A percentile compares a stretch with the other conserved stretches of the same genome.
These are phyloP conservation scores for Drosophila kambysellisi DNA, from an alignment of 2,888 invertebrate species.

Conservation along the genomic window DNA sequence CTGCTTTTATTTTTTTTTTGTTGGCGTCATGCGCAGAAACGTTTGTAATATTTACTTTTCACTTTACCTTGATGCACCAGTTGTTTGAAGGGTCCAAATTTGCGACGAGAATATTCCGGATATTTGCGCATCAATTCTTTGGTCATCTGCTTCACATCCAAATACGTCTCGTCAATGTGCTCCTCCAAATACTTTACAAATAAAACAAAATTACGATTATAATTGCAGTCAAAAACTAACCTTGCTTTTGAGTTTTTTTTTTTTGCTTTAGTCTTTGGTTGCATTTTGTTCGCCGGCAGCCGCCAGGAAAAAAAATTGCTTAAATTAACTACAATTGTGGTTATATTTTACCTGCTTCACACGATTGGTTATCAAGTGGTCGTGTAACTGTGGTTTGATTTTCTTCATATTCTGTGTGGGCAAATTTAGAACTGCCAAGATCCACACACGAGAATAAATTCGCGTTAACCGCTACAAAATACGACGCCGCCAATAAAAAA, in stretches of 20 bases:
- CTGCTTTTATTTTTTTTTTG: not conserved
- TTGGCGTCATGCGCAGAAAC: constrained; percentile 38
- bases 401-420: constrained; percentile 78
- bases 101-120: constrained; percentile 92
- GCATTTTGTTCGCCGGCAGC: constrained; percentile 50
- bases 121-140: constrained; percentile 91
- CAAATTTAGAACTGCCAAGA: constrained; percentile 22
- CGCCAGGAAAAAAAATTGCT: not conserved
- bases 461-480: constrained; percentile 50
- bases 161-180: constrained; percentile 91
- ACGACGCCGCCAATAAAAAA: constrained; percentile 56
- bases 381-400: constrained; percentile 83
- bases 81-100: constrained; percentile 91
- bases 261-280: constrained; percentile 17
- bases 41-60: constrained; percentile 33
- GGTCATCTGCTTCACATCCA: constrained; percentile 94
- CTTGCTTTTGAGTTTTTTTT: constrained; percentile 53
- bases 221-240: constrained; percentile 50
- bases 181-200: constrained; percentile 88
- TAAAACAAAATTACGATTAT: constrained; percentile 10
- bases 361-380: constrained; percentile 87
- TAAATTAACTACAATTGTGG: not conserved
- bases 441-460: constrained; percentile 50
- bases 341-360: constrained; percentile 86
- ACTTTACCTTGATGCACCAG: constrained; percentile 89